These are phyloP conservation scores for Coluber constrictor DNA, from an alignment of 2,797 vertebrate species.

Conservation along the genomic window DNA sequence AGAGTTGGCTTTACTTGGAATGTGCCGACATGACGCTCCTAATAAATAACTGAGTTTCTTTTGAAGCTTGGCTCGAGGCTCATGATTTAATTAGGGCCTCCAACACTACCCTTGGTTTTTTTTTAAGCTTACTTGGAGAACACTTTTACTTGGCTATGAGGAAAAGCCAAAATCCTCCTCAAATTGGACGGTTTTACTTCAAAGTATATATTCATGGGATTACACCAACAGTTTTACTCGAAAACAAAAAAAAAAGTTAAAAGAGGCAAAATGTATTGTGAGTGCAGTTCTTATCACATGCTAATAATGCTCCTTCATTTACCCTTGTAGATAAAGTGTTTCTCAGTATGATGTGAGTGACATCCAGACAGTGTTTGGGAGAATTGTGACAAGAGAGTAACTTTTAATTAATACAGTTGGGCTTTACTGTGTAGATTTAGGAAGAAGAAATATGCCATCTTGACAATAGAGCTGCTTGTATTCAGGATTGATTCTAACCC, in stretches of 20 bases:
- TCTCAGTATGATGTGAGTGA: neutral
- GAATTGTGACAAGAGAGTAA: neutral
- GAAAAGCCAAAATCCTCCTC: neutral
- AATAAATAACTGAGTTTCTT: no score
- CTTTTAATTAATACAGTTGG: neutral
- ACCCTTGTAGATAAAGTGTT: neutral
- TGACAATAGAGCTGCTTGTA: neutral
- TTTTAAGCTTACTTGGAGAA: neutral
- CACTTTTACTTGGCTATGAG: neutral
- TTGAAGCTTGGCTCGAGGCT: no score
- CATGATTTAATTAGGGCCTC: no score
- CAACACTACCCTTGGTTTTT: neutral
- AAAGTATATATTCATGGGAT: neutral
- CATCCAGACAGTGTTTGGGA: neutral
- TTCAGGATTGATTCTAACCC: neutral
- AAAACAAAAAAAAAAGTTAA: neutral
- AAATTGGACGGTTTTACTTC: neutral
- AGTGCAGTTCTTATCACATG: no score
- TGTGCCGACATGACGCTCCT: no score
- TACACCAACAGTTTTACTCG: neutral
- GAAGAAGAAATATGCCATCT: neutral
- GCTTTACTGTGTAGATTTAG: neutral
- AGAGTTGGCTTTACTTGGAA: no score
- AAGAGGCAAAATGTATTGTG: neutral
- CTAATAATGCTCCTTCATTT: neutral